Conservation (phyloP, 2,113 vertebrate genomes). For the Sisor rabdophorus region DNA sequence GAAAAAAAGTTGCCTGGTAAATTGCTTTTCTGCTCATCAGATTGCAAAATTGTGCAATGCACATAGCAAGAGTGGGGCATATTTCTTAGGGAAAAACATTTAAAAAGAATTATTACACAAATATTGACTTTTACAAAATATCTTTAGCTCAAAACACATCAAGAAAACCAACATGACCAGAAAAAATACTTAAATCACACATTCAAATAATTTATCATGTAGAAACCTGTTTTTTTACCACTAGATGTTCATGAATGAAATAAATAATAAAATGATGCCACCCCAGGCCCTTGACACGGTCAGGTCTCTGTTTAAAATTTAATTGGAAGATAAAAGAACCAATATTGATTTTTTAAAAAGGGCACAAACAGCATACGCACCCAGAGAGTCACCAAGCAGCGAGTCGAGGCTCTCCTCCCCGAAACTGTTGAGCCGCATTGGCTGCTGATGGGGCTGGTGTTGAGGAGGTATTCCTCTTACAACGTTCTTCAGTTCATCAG, state of each 20-base stretch:
- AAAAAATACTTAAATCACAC: neutral
- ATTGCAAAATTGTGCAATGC: conserved; percentile 6
- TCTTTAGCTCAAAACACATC: too few relatives aligned
- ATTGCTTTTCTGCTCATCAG: neutral
- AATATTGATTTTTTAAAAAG: neutral
- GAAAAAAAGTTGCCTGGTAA: neutral
- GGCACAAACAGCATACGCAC: conserved; percentile 67
- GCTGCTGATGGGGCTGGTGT: conserved; percentile 70
- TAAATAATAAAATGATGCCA: neutral
- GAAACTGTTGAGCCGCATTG: conserved; percentile 81
- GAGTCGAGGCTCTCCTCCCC: conserved; percentile 83
- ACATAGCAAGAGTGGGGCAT: neutral
- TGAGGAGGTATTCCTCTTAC: conserved; percentile 81
- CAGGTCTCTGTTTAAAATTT: neutral
- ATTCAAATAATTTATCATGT: neutral
- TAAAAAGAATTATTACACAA: neutral
- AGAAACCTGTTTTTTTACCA: neutral
- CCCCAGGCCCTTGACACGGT: neutral
- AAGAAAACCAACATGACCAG: neutral
- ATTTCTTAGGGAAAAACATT: neutral
- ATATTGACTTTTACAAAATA: conserved; percentile 5
- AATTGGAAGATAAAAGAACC: neutral
- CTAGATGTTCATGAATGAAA: neutral
- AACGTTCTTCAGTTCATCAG: conserved; percentile 77
- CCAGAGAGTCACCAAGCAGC: conserved; percentile 79